These are phyloP conservation scores for Ryuthela nishihirai DNA, from an alignment of 2,888 invertebrate genomes.

Conservation along the genomic window DNA sequence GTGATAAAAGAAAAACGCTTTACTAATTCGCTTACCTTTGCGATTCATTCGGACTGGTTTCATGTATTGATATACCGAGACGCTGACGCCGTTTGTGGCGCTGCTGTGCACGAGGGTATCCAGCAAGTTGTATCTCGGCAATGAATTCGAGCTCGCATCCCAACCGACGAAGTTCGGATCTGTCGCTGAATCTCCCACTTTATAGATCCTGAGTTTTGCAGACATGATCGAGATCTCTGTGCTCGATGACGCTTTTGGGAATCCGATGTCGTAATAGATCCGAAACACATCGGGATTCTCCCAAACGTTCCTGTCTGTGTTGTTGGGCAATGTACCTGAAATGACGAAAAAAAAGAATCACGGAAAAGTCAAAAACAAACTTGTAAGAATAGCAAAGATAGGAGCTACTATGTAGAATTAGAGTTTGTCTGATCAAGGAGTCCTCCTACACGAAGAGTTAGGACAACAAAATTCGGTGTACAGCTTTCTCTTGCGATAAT, in stretches of 20 bases:
- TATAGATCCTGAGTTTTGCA: constrained; percentile 36
- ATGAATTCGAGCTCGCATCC: neutral
- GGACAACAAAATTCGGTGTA: too few relatives aligned
- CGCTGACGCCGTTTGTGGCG: constrained; percentile 29
- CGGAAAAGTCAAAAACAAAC: too few relatives aligned
- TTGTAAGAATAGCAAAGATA: too few relatives aligned
- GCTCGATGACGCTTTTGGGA: constrained; percentile 10
- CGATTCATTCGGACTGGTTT: constrained; percentile 39
- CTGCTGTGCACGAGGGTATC: constrained; percentile 15
- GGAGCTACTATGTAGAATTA: too few relatives aligned
- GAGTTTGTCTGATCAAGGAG: too few relatives aligned
- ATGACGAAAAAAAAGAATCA: neutral
- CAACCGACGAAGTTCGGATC: constrained; percentile 27
- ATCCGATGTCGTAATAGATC: constrained; percentile 33
- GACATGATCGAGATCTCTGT: constrained; percentile 29
- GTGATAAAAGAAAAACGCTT: neutral
- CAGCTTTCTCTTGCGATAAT: too few relatives aligned
- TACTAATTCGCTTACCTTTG: constrained; percentile 38
- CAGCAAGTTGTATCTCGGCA: constrained; percentile 8
- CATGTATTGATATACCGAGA: constrained; percentile 39
- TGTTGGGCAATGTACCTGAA: constrained; percentile 31
- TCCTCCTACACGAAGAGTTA: too few relatives aligned
- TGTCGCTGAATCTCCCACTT: constrained; percentile 13
- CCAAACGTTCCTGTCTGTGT: constrained; percentile 32
- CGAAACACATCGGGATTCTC: constrained; percentile 18